Evolutionary conservation across 2,888 invertebrate genomes (phyloP), one percentile per base, ranked within the genome.

Genomic region (Ormyrus pomaceus): DNA sequence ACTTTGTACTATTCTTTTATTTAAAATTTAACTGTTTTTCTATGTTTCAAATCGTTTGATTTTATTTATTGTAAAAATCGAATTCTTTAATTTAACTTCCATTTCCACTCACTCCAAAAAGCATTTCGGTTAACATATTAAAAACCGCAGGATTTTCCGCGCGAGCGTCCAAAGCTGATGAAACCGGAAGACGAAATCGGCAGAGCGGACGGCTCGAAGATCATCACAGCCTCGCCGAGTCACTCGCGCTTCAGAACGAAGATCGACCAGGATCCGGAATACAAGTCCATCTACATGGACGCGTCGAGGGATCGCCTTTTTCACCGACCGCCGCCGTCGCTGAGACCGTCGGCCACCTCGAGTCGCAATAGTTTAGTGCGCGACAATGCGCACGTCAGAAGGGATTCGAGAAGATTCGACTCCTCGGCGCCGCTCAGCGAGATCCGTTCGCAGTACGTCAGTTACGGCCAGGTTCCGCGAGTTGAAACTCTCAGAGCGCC

Each of bases 231-330:
- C 3, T 55, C 58, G 2, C 48, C 79, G 45, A 66, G 65, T 8
- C 81, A 77, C 13, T 11, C 61, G n/a, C 83, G 76, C 13, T 82
- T 79, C 70, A 70, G 59, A 10, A 78, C 69, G 8, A 91, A 90
- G 82, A 90, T 91, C 79, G 90, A 91, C 72, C 87, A 88, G 66
- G 90, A 90, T 79, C 91, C 91, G 3, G 91, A 91, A 81, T 93
- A 93, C 79, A 89, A 89, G 51, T 89, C 90, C 0, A 89, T 86
- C 34, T 88, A 87, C 50, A 61, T 81, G 9, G 72, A 76, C 9
- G 51, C 73, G 6, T 7, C 6, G 11, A 65, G 83, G 84, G 58
- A 88, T 9, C 86, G 87, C 4, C 84, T 87, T 0, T 86, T 85
- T 64, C 83, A 87, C 11, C 87, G 87, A 76, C 87, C 89, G n/a